Evolutionary conservation across 2,113 vertebrate species (phyloP), one percentile per base, ranked within the genome.

Genomic region (Oxyura jamaicensis): DNA sequence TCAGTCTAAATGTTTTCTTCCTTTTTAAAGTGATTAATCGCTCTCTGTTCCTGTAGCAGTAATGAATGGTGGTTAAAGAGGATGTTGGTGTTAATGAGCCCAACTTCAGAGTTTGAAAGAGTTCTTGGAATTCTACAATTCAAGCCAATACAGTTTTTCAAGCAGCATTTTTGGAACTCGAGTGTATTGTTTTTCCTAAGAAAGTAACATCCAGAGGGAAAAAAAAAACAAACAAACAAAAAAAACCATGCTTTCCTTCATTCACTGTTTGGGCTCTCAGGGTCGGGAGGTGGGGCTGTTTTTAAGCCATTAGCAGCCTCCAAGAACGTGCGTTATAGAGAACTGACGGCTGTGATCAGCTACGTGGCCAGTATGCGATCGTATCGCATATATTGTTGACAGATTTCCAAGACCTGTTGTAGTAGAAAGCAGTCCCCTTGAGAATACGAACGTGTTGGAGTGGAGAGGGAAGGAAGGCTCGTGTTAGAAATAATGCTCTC

Each of bases 261-360:
- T 68, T 79, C 19, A 28, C 5, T 86, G 0, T 53, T 56, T 56
- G 60, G 25, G 3, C 10, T 10, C 63, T 10, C 4, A 0, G 3
- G 4, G 2, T 1, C 3, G 3, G 8, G 3, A 14, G 21, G 53
- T 60, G 7, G 26, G 11, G 4, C 48, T 16, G 53, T 75, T 44
- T 74, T 67, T n/a, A 22, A 35, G 56, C 10, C 3, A 7, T 8
- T 35, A 29, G 23, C 71, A 78, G 20, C 26, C 71, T 83, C 15
- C 5, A 1, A 36, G 33, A 78, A 55, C n/a, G 22, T 68, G 20
- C 52, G 10, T 78, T 91, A 14, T 22, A 53, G 52, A 62, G 10
- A 79, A 9, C 14, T 72, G 17, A 2, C 56, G 20, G 11, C 46
- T 84, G 7, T 74, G 16, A 29, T 55, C 52, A 60, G 19, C 14